These are phyloP conservation scores for Lophius piscatorius DNA, from an alignment of 2,113 vertebrate genomes.

Conservation along the genomic window DNA sequence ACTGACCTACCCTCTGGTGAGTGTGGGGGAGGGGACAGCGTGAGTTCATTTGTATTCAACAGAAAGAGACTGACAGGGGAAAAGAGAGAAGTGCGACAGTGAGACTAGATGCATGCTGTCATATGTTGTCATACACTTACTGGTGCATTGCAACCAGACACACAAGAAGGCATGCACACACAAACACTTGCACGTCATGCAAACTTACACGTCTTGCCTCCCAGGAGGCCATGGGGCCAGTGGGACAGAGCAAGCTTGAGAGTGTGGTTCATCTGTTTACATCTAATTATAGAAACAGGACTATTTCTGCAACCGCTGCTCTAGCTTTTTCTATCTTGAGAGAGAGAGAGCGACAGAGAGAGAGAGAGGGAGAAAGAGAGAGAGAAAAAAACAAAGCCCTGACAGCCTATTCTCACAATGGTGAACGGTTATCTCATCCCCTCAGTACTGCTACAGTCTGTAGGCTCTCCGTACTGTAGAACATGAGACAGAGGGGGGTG, in stretches of 20 bases:
- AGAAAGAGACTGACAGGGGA: constrained; percentile 27
- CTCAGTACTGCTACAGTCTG: constrained; percentile 65
- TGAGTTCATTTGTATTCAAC: constrained; percentile 13
- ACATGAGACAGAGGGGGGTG: constrained; percentile 38
- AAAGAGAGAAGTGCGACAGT: constrained; percentile 23
- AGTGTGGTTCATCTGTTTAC: constrained; percentile 75
- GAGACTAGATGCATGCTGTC: constrained; percentile 59
- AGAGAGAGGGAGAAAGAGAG: constrained; percentile 3
- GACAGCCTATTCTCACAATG: constrained; percentile 70
- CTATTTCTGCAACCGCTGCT: constrained; percentile 73
- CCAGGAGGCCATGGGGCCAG: constrained; percentile 70
- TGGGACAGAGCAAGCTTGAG: constrained; percentile 70
- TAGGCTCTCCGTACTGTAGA: constrained; percentile 60
- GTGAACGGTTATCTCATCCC: constrained; percentile 71
- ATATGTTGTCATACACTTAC: constrained; percentile 68
- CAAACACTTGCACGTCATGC: constrained; percentile 15
- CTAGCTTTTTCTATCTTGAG: constrained; percentile 59
- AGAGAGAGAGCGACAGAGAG: constrained; percentile 27
- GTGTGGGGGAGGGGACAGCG: constrained; percentile 18
- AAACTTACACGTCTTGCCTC: constrained; percentile 58
- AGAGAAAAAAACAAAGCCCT: constrained; percentile 58
- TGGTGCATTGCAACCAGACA: constrained; percentile 52
- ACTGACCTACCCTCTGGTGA: constrained; percentile 63
- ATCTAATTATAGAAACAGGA: constrained; percentile 78
- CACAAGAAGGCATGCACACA: constrained; percentile 22